Conservation (phyloP, 1,140 invertebrate genomes). For the Drosophila subpulchrella region DNA sequence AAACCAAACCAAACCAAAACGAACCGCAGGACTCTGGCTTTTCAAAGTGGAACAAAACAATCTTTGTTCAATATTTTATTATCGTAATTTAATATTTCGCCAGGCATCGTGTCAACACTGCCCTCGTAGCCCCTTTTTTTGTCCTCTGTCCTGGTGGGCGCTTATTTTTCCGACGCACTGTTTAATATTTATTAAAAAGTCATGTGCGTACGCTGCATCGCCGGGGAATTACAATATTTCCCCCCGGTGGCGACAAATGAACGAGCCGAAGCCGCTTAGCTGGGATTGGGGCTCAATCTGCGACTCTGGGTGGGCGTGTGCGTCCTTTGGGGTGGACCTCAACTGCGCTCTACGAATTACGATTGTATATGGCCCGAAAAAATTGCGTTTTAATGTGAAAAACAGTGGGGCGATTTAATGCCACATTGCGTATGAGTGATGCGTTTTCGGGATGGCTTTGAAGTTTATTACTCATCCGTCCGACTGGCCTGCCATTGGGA, state of each 20-base stretch:
- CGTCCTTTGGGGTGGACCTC: slow-evolving; percentile 28
- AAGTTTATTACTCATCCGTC: slow-evolving; percentile 8
- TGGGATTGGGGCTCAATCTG: slow-evolving; percentile 47
- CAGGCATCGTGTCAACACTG: slow-evolving; percentile 32
- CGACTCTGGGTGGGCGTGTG: slow-evolving; percentile 7
- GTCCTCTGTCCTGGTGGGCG: slow-evolving; percentile 4
- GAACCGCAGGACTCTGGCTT: slow-evolving; percentile 50
- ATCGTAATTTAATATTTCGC: slow-evolving; percentile 74
- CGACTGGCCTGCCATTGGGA: background rate
- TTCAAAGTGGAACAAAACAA: slow-evolving; percentile 66
- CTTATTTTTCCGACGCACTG: slow-evolving; percentile 60
- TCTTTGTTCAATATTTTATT: slow-evolving; percentile 79
- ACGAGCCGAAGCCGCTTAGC: slow-evolving; percentile 57
- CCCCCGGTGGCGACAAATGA: slow-evolving; percentile 40
- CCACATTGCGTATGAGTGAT: slow-evolving; percentile 13
- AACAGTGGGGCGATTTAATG: slow-evolving; percentile 2
- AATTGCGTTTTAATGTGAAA: background rate
- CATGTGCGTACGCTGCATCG: slow-evolving; percentile 70
- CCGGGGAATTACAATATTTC: slow-evolving; percentile 64
- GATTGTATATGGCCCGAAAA: background rate
- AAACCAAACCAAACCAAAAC: slow-evolving; percentile 4
- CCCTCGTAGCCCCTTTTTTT: slow-evolving; percentile 4
- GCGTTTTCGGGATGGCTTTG: background rate
- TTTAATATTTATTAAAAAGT: slow-evolving; percentile 83
- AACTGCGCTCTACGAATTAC: slow-evolving; percentile 10